Base-by-base conservation (phyloP, 2,888 invertebrate genomes). In the Macrophya annulata region DNA sequence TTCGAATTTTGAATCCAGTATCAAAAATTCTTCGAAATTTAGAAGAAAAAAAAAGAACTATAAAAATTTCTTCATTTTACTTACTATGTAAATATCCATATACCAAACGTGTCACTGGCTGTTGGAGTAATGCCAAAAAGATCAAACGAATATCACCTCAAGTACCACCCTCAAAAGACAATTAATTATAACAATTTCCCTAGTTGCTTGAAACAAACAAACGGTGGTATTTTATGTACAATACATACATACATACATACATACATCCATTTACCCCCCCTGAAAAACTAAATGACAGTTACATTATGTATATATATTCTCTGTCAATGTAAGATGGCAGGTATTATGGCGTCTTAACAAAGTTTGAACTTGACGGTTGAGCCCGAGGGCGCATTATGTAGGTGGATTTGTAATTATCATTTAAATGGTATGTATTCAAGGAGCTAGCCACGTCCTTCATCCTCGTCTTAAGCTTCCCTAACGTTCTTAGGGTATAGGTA, bases 331-430 rank as follows among this genome's bases (percentile, higher is more conserved):
- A 25, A 68, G 68, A 31, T 68, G n/a, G n/a, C 55, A 55, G 71
- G 74, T 43, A 74, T 74, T 74, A 74, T 10, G 45, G 45, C 21
- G 77, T 51, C 31, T 37, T 77, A 51, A 55, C 77, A 31, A 51
- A 31, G 77, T 77, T 77, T 17, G 51, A 77, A 51, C 77, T 77
- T 77, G 77, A 77, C 51, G 48, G 48, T 48, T 76, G 76, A 76
- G 43, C 12, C 48, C 9, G 0, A 10, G 51, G 48, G 77, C 31
- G 51, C 25, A 77, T 31, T 51, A 31, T 31, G 3, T 77, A 77
- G 40, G 51, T 51, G 55, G 48, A 84, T 84, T 85, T 83, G 77
- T 86, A 83, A 85, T 87, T 86, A 87, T 85, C 85, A 86, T 87
- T 87, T 84, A 85, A 86, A 86, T 86, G 85, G 43, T 55, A 77